Conservation (phyloP, 2,113 vertebrate genomes). For the Phyllostomus discolor region DNA sequence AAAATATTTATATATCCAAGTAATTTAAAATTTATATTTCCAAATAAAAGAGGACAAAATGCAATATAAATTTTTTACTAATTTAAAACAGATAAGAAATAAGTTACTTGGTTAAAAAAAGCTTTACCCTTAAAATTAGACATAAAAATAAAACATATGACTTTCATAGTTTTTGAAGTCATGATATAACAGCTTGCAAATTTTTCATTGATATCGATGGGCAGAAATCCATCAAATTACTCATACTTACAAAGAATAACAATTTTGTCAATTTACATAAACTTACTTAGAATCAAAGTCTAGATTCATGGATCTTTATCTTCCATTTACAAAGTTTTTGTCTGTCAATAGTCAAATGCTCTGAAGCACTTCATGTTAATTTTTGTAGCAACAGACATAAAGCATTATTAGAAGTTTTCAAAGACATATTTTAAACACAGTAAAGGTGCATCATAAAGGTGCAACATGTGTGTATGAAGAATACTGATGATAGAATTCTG, state of each 20-base stretch:
- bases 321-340: constrained; percentile 38
- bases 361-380: constrained; percentile 41
- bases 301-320: constrained; percentile 47
- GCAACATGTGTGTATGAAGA: neutral
- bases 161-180: constrained; percentile 45
- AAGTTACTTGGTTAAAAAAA: neutral
- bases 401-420: constrained; percentile 13
- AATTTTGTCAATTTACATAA: constrained; percentile 54
- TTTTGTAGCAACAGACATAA: constrained; percentile 54
- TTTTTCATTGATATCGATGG: constrained; percentile 47
- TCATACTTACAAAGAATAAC: constrained; percentile 44
- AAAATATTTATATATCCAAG: neutral
- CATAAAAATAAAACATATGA: neutral
- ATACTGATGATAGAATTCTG: neutral
- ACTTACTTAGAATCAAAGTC: constrained; percentile 38
- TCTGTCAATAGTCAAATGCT: constrained; percentile 47
- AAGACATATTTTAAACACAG: constrained; percentile 35
- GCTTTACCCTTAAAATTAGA: constrained; percentile 29
- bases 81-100: neutral
- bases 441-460: neutral
- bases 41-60: constrained; percentile 1
- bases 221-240: constrained; percentile 44
- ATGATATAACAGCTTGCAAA: constrained; percentile 31
- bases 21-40: neutral
- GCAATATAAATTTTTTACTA: neutral